Evolutionary conservation across 2,797 vertebrate genomes (phyloP).

Genomic region (Cichlasoma orientale): DNA sequence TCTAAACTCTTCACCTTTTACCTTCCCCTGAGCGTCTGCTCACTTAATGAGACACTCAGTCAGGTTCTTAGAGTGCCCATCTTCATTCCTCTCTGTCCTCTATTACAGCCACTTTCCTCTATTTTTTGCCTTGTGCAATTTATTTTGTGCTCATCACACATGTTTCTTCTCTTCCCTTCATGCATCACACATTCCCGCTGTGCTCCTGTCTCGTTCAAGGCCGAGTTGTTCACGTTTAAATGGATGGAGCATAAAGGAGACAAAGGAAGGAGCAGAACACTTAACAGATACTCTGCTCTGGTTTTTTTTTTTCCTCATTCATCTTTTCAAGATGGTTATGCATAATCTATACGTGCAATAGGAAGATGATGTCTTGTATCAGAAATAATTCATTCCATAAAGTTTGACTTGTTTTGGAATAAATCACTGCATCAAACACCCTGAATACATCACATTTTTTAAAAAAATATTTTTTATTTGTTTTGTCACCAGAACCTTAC

Average conservation of each 20-base stretch:
- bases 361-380: not conserved
- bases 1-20: not conserved
- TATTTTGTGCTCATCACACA: not conserved
- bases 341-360: too few species aligned
- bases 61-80: not conserved
- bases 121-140: not conserved
- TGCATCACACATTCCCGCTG: not conserved
- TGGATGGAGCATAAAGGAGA: not conserved
- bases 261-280: not conserved
- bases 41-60: slow-evolving; percentile 8
- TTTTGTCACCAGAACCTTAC: not conserved
- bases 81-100: not conserved
- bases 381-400: not conserved
- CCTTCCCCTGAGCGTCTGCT: not conserved
- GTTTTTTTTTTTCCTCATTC: not conserved
- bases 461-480: too few species aligned
- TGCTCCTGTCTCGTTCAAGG: not conserved
- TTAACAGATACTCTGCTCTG: not conserved
- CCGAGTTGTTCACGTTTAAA: not conserved
- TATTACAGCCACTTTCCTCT: not conserved
- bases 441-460: too few species aligned
- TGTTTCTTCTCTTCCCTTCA: not conserved
- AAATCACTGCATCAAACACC: too few species aligned
- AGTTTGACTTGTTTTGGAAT: too few species aligned
- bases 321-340: not conserved